A percentile compares a stretch with the other conserved stretches of the same genome.
phyloP scores from a whole-genome alignment of 2,888 invertebrate genomes.

The Papilio protenor region DNA sequence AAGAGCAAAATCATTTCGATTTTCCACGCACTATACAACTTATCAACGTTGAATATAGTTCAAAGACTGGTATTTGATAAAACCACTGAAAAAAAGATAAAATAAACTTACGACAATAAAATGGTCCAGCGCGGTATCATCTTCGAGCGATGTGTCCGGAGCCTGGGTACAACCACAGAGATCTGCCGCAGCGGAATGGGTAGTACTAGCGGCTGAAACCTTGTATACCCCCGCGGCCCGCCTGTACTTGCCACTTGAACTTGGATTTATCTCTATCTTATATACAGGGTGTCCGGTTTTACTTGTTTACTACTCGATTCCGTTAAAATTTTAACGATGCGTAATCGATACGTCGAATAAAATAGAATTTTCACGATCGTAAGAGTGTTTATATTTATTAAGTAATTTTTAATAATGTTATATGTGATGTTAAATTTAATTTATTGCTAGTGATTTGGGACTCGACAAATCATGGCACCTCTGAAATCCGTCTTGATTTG shows the following conservation, averaged over 20 bases:
- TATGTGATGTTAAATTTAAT: too few species aligned
- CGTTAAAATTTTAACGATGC: conserved; percentile 18
- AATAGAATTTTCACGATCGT: conserved; percentile 11
- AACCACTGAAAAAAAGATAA: conserved; percentile 2
- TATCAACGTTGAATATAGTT: background rate
- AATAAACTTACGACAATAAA: conserved; percentile 42
- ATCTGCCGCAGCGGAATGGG: conserved; percentile 62
- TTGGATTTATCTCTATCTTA: conserved; percentile 81
- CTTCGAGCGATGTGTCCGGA: conserved; percentile 17
- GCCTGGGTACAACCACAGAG: conserved; percentile 42
- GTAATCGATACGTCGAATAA: conserved; percentile 18
- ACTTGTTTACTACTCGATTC: conserved; percentile 51
- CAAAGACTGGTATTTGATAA: background rate
- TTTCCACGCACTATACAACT: background rate
- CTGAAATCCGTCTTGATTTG: too few species aligned
- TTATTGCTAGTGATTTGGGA: too few species aligned
- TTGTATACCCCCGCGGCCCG: conserved; percentile 74
- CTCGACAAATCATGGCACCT: too few species aligned
- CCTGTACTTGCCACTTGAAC: conserved; percentile 79
- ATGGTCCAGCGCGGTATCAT: conserved; percentile 45
- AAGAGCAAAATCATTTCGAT: background rate
- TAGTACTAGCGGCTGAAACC: conserved; percentile 68
- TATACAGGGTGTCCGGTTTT: conserved; percentile 65
- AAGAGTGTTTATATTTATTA: background rate
- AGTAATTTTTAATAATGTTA: too few species aligned